A percentile compares a stretch with the other conserved stretches of the same genome.
phyloP scores from a whole-genome alignment of 2,888 invertebrate genomes.

The Xestia rhomboidea region DNA sequence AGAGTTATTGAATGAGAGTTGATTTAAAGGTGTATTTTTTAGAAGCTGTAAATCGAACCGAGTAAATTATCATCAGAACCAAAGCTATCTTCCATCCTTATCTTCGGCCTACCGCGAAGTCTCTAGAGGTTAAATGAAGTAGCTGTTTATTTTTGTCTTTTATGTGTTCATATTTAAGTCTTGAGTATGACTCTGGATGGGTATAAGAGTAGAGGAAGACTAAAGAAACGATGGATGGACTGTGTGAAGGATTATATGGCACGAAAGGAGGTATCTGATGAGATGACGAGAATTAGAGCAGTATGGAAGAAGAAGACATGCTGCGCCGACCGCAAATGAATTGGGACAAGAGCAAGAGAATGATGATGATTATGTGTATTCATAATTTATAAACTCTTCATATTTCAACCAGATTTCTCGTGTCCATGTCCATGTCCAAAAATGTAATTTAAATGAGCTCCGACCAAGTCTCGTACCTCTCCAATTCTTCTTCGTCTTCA shows the following conservation, averaged over 20 bases:
- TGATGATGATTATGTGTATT: neutral
- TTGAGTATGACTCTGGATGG: too few species aligned
- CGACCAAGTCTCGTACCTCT: too few species aligned
- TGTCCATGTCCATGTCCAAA: neutral
- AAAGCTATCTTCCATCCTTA: neutral
- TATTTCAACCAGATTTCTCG: neutral
- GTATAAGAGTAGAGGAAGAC: too few species aligned
- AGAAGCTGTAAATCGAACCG: neutral
- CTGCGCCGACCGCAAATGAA: too few species aligned
- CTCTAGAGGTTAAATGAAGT: neutral
- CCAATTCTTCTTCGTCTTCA: too few species aligned
- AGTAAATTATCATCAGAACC: neutral
- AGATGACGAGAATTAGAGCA: too few species aligned
- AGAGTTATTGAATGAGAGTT: neutral
- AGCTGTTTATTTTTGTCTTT: neutral
- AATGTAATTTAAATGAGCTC: neutral
- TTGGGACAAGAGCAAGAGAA: too few species aligned
- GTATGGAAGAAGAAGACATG: too few species aligned
- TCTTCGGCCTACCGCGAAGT: neutral
- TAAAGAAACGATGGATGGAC: too few species aligned
- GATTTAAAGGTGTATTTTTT: neutral
- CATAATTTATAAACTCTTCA: neutral
- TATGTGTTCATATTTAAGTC: too few species aligned
- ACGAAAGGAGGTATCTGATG: too few species aligned
- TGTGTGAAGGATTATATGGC: too few species aligned